These are phyloP conservation scores for Hystrix cristata DNA, from an alignment of 2,113 vertebrate genomes.

Conservation along the genomic window DNA sequence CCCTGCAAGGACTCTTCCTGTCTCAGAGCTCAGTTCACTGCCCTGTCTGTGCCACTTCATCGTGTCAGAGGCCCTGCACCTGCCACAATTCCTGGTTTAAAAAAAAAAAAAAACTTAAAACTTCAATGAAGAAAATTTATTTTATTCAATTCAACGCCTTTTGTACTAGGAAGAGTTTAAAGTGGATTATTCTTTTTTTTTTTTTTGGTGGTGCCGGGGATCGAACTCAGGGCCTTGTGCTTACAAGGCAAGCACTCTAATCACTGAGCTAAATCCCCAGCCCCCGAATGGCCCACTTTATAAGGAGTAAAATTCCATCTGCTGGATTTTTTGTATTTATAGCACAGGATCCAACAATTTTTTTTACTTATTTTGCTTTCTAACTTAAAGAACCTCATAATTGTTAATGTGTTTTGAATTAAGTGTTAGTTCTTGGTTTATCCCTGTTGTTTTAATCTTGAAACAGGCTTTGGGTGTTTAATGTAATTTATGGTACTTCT, in stretches of 20 bases:
- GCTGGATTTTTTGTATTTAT: background rate
- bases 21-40: background rate
- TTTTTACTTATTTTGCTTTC: constrained; percentile 37
- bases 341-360: background rate
- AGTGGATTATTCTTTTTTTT: background rate
- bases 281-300: background rate
- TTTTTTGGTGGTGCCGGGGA: no score
- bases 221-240: no score
- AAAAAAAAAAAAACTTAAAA: background rate
- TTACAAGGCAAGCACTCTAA: no score
- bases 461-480: background rate
- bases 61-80: background rate
- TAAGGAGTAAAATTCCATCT: background rate
- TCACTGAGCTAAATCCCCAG: no score
- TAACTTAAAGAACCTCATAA: background rate
- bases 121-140: background rate
- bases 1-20: background rate
- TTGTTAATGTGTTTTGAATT: constrained; percentile 51
- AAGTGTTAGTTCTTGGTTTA: background rate
- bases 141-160: background rate
- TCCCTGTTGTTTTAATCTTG: background rate
- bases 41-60: background rate
- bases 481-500: background rate
- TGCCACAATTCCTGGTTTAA: background rate
- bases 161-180: constrained; percentile 18